A percentile compares a stretch with the other conserved stretches of the same genome.
Evolutionary conservation across 2,888 invertebrate genomes (phyloP).

Genomic region (Agyllia agylla): DNA sequence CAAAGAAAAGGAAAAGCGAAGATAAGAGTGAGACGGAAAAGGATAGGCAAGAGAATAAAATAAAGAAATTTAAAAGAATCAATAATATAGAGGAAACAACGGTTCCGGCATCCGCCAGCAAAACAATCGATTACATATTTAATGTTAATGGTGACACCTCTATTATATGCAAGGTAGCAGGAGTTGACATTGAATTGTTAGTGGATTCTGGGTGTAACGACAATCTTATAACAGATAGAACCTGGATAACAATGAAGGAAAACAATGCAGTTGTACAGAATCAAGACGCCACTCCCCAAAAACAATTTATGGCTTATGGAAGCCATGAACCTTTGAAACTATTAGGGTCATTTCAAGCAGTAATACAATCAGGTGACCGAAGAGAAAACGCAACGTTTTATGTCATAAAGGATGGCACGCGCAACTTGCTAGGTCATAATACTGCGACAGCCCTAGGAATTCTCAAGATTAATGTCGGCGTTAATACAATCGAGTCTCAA

Average conservation of each 20-base stretch:
- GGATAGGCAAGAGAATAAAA: background rate
- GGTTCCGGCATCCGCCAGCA: background rate
- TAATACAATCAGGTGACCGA: background rate
- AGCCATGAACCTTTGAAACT: conserved; percentile 35
- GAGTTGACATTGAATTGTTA: conserved; percentile 41
- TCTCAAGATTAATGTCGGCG: conserved; percentile 51
- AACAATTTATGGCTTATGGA: conserved; percentile 45
- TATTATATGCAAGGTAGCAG: background rate
- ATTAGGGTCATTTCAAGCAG: conserved; percentile 39
- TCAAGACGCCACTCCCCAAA: conserved; percentile 57
- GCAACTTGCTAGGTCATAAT: conserved; percentile 34
- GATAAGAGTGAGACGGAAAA: background rate
- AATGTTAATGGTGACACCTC: background rate
- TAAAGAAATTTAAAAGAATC: background rate
- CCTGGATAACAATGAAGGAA: conserved; percentile 61
- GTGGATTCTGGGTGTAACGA: conserved; percentile 73
- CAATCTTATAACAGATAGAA: conserved; percentile 61
- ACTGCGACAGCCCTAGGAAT: conserved; percentile 63
- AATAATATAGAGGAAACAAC: background rate
- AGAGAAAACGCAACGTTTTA: conserved; percentile 43
- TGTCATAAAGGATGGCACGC: conserved; percentile 61
- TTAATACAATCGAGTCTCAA: conserved; percentile 15
- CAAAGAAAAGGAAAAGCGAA: conserved; percentile 12
- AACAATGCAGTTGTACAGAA: background rate
- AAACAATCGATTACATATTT: background rate